Evolutionary conservation across 2,113 vertebrate species (phyloP), one percentile per base, ranked within the genome.

Genomic region (Tauraco erythrolophus): DNA sequence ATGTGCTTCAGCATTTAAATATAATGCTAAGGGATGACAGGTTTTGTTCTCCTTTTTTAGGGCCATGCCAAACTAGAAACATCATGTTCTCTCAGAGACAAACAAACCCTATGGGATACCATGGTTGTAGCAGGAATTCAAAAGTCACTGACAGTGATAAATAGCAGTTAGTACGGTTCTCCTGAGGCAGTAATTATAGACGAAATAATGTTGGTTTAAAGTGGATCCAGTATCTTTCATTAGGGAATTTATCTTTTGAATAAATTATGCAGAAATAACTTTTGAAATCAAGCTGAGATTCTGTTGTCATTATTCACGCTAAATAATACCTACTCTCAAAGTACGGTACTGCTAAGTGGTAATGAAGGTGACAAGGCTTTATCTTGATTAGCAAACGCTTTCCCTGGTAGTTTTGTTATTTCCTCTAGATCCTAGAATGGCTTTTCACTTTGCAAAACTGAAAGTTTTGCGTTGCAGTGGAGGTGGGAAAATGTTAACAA

Each of bases 171-270:
- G 69, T 69, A 53, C 2, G 2, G 54, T 92, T 43, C 89, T 95
- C 81, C 91, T 95, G 77, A 94, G 87, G 93, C 68, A 88, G 81
- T 95, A 95, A 94, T 96, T 97, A 85, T 61, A 92, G 77, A 92
- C 80, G n/a, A 92, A 94, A 92, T 90, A 35, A 70, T 92, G 75
- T 94, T 95, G 60, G 19, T 87, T 97, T 97, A 96, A 95, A 97
- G 86, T 92, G 84, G 53, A 89, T 96, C 62, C 75, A 89, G 65
- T 84, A 76, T 82, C 53, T 96, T 95, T 85, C 93, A 80, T 92
- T 94, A 88, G 87, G 84, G 93, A 89, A 96, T 97, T 95, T 91
- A 33, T 96, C 84, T 95, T 93, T 76, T 79, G 70, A 92, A 89
- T 94, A 94, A 95, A 95, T 97, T 94, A 91, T 62, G 74, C 77